These are phyloP conservation scores for Jacana jacana DNA, from an alignment of 2,113 vertebrate genomes.

Conservation along the genomic window DNA sequence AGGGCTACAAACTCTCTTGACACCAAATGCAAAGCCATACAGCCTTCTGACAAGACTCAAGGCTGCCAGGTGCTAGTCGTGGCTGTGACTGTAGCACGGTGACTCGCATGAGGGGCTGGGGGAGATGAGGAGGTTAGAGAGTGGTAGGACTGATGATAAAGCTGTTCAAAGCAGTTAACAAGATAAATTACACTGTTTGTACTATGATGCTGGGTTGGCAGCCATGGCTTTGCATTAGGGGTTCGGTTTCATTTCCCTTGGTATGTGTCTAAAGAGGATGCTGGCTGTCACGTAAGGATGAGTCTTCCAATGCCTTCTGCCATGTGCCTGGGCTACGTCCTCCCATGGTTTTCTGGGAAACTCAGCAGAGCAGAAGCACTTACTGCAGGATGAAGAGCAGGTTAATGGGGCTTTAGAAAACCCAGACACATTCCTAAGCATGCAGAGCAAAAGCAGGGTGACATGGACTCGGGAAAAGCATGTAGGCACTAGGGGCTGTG, in stretches of 20 bases:
- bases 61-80: not conserved
- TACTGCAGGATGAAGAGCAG: not conserved
- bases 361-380: not conserved
- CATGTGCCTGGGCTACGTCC: accelerated
- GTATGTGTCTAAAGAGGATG: not conserved
- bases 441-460: not conserved
- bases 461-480: not conserved
- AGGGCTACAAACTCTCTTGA: not conserved
- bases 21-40: not conserved
- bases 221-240: not conserved
- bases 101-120: accelerated
- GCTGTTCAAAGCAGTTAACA: not conserved
- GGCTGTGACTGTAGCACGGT: not conserved
- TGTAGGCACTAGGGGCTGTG: accelerated
- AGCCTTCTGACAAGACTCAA: not conserved
- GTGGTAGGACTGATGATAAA: not conserved
- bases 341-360: not conserved
- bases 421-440: accelerated
- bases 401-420: not conserved
- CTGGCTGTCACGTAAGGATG: not conserved
- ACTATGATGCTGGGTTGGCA: not conserved
- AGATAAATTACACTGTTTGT: not conserved
- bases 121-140: not conserved
- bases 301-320: not conserved
- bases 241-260: not conserved